Evolutionary conservation across 2,113 vertebrate species (phyloP), one percentile per base, ranked within the genome.

Genomic region (Fulica atra): DNA sequence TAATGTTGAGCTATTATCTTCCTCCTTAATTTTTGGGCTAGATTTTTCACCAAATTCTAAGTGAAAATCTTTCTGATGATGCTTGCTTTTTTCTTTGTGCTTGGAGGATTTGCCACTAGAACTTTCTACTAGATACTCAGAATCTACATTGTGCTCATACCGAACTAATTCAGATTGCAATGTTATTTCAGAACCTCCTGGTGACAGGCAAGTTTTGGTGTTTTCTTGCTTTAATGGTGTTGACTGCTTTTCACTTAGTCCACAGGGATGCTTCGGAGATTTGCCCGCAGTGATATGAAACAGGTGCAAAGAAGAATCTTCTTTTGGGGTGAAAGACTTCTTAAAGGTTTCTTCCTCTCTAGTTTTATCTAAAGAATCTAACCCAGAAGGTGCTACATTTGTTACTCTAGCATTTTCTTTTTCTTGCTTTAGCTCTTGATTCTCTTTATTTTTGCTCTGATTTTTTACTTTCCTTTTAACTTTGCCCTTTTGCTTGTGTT

Each of bases 401-500:
- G 98, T 91, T 16, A 98, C 95, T 98, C 99, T 99, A 50, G 98
- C 97, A 94, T 99, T 99, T 97, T 99, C 99, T 96, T 98, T 98
- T 95, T 98, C 98, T 96, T 98, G 98, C 77, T 98, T 98, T 65
- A 99, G 91, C 84, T 99, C 99, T 91, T 99, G 99, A 96, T 99
- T 99, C 89, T 99, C 99, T 97, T 99, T 99, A 97, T 99, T 99
- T 98, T 99, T 99, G 93, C 98, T 99, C 95, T 99, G 99, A 91
- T 98, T 99, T 97, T 99, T 99, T 76, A 98, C 98, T 97, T 99
- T 99, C 96, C 98, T 98, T 98, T 99, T 99, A 38, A 99, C 98
- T 97, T 99, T 99, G 44, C 99, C 99, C 92, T 99, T 99, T 93
- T 99, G 99, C 86, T 99, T 99, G 91, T 98, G 98, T 79, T 99